A percentile compares a stretch with the other conserved stretches of the same genome.
Conservation (phyloP, 2,113 vertebrate genomes). For the Rhinolophus sinicus region DNA sequence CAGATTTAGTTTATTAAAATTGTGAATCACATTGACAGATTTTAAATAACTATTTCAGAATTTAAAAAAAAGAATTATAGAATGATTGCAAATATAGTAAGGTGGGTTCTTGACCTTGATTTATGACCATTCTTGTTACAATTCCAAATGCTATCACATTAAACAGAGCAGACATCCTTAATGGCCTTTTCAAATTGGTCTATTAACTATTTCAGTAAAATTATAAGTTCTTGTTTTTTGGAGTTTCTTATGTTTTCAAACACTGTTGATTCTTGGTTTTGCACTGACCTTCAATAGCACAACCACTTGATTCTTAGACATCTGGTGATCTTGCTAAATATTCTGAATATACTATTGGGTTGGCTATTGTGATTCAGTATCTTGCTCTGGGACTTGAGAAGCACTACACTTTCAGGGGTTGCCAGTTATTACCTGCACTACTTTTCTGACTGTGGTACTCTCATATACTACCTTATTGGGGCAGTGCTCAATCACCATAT, state of each 20-base stretch:
- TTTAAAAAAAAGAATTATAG: not conserved
- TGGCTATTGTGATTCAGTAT: not conserved
- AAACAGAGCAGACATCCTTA: not conserved
- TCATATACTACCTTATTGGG: not conserved
- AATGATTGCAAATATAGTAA: not conserved
- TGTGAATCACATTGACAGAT: not conserved
- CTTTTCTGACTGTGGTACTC: not conserved
- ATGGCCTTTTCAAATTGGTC: not conserved
- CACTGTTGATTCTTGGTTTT: not conserved
- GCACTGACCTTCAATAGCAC: not conserved
- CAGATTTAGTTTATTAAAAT: not conserved
- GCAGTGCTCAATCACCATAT: not conserved
- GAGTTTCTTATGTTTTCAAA: not conserved
- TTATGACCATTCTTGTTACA: not conserved
- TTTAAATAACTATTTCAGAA: not conserved
- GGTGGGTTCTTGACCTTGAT: not conserved
- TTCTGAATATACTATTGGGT: not conserved
- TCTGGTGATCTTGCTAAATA: not conserved
- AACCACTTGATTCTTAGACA: not conserved
- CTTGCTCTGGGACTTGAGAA: not conserved
- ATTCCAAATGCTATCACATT: not conserved
- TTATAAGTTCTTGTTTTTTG: not conserved
- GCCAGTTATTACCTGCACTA: accelerated
- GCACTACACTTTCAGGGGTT: not conserved
- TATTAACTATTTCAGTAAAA: not conserved